These are phyloP conservation scores for Sinosuthora webbiana DNA, from an alignment of 2,113 vertebrate species.

Conservation along the genomic window DNA sequence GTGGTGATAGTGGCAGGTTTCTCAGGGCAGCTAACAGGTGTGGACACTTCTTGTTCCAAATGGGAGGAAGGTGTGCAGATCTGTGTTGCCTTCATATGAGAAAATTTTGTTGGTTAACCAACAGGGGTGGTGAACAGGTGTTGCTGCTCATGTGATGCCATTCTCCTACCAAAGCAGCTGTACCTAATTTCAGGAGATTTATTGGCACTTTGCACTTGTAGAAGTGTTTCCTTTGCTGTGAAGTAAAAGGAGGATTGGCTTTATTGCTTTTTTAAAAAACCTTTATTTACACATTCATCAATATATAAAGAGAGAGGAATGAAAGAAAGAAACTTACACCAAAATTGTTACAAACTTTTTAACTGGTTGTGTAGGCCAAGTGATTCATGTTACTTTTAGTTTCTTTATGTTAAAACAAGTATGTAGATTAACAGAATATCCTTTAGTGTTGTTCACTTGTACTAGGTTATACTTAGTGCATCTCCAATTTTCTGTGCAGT, in stretches of 20 bases:
- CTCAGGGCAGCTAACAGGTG: neutral
- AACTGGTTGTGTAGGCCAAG: neutral
- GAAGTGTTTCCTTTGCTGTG: neutral
- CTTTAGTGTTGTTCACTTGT: neutral
- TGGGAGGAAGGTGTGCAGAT: neutral
- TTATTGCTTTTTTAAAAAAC: neutral
- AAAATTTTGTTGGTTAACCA: neutral
- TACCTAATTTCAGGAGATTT: neutral
- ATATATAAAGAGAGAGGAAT: neutral
- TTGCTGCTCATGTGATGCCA: neutral
- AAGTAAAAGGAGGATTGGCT: neutral
- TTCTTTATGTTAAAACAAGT: neutral
- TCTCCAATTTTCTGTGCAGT: neutral
- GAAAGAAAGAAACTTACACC: neutral
- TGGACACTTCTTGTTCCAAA: neutral
- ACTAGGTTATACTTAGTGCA: fast-evolving
- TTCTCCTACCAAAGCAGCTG: neutral
- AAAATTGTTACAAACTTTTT: neutral
- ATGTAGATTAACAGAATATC: neutral
- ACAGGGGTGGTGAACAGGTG: neutral
- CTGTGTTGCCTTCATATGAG: neutral
- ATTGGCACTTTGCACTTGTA: neutral
- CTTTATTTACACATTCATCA: neutral
- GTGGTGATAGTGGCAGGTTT: neutral
- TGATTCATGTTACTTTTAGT: neutral